Percentiles rank a stretch among this genome's conserved stretches.
These are phyloP conservation scores for Phyllotreta striolata DNA, from an alignment of 2,888 invertebrate genomes.

Conservation along the genomic window DNA sequence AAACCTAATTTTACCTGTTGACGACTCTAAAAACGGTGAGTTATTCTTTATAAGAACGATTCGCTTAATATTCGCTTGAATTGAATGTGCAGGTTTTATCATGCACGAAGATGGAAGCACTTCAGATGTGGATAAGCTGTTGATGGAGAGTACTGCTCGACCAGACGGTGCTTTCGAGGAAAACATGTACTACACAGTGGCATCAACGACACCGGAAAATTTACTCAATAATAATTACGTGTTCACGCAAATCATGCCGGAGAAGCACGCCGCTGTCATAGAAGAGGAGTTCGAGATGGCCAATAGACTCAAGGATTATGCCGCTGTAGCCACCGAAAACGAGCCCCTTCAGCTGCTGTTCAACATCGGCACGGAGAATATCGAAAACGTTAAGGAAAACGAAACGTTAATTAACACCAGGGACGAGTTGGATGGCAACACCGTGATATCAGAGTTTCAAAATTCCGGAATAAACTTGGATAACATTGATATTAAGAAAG, in stretches of 20 bases:
- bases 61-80: neutral
- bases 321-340: slow-evolving; percentile 60
- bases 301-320: slow-evolving; percentile 59
- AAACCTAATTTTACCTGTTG: slow-evolving; percentile 7
- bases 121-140: slow-evolving; percentile 14
- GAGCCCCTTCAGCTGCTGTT: slow-evolving; percentile 58
- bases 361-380: slow-evolving; percentile 59
- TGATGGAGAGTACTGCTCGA: slow-evolving; percentile 13
- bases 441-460: slow-evolving; percentile 60
- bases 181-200: slow-evolving; percentile 44
- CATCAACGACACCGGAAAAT: slow-evolving; percentile 32
- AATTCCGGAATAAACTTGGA: slow-evolving; percentile 46
- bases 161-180: slow-evolving; percentile 42
- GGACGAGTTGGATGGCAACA: slow-evolving; percentile 57
- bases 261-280: slow-evolving; percentile 56
- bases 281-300: slow-evolving; percentile 58
- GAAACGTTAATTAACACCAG: slow-evolving; percentile 57
- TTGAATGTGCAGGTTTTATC: neutral
- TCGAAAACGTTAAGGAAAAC: slow-evolving; percentile 57
- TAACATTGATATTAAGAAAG: slow-evolving; percentile 18
- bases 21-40: slow-evolving; percentile 19
- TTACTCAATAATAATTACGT: slow-evolving; percentile 41
- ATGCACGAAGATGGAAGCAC: neutral
- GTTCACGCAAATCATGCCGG: slow-evolving; percentile 39
- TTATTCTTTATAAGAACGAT: neutral